Base-by-base conservation (phyloP, 2,888 invertebrate genomes). In the Drosophila pegasa region DNA sequence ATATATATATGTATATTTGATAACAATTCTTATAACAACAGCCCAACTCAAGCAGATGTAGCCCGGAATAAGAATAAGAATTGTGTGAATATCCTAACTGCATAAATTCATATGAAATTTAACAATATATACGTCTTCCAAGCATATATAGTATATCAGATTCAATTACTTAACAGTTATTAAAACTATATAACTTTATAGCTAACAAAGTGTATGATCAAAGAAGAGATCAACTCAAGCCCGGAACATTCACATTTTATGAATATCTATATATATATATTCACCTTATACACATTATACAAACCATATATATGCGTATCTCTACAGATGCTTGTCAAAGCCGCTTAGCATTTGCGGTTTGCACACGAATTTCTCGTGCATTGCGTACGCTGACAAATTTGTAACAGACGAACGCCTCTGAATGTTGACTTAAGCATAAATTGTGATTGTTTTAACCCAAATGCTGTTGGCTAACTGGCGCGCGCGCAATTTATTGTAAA, bases 361-460 rank as follows among this genome's bases (percentile, higher is more conserved):
- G 66, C 60, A 63, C 51, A 56, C 29, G 63, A 55, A 27, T 70
- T 52, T 47, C 45, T 47, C n/a, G 22, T 18, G 16, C 20, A 33
- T 41, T 55, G 35, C n/a, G 57, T 67, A 50, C 59, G 58, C 52
- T 78, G 81, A 80, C 88, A 77, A 80, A 88, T 88, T 89, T 85
- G 75, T 88, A 71, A 88, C 88, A 77, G 80, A 75, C 80, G 76
- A 89, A 89, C 88, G 89, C 88, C 88, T 87, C 78, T 37, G 52
- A 52, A 52, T 16, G 70, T 80, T 78, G 72, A 63, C 74, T 88
- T 76, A 70, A 75, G 79, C 79, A 79, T 70, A 65, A 78, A 77
- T 69, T 80, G 84, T 88, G 84, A 82, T 86, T 87, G 79, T 78
- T 84, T 89, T 74, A 88, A 88, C 89, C 89, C 78, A 84, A 89